phyloP scores from a whole-genome alignment of 2,113 vertebrate genomes.

The Cacatua alba region DNA sequence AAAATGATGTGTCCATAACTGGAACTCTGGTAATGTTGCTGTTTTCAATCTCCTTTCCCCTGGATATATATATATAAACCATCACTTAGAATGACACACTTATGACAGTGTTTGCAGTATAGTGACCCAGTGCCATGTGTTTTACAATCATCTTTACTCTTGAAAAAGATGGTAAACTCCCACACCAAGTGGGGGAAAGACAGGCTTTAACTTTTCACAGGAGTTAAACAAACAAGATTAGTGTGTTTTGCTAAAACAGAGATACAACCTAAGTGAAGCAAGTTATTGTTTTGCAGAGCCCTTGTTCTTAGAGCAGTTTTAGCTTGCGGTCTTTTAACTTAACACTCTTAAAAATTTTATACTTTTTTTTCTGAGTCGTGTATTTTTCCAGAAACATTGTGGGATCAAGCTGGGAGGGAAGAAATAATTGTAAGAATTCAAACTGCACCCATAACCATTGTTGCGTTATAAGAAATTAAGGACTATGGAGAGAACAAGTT shows the following conservation, averaged over 20 bases:
- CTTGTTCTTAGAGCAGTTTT: neutral
- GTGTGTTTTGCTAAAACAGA: neutral
- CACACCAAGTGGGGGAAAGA: fast-evolving
- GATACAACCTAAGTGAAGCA: neutral
- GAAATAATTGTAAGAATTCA: neutral
- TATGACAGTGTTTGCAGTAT: neutral
- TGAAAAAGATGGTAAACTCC: neutral
- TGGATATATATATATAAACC: neutral
- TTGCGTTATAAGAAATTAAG: neutral
- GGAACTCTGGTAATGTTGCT: fast-evolving
- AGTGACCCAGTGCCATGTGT: neutral
- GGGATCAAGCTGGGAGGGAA: neutral
- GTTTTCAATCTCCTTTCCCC: neutral
- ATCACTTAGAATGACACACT: neutral
- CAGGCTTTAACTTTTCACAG: neutral
- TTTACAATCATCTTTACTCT: neutral
- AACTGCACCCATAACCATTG: neutral
- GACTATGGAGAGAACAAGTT: neutral
- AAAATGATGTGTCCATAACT: fast-evolving
- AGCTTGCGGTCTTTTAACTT: neutral
- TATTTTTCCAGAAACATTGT: neutral
- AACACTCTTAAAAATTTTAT: neutral
- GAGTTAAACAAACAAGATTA: neutral
- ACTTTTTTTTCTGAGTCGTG: neutral
- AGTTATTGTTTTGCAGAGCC: neutral